phyloP scores from a whole-genome alignment of 2,888 invertebrate species.

The Elgonia sp. region DNA sequence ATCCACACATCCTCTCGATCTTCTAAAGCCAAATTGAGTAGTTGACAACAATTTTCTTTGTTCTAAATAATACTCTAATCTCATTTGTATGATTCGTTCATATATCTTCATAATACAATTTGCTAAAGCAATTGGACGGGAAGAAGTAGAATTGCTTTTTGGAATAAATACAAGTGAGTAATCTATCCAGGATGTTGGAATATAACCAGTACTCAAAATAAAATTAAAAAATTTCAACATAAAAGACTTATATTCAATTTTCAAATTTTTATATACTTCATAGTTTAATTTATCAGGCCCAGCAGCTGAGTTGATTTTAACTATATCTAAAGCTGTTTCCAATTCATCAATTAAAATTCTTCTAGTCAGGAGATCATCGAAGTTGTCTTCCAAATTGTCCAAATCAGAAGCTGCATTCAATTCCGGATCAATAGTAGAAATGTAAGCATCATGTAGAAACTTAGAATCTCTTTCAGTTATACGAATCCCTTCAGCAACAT shows the following conservation, averaged over 20 bases:
- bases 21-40: slow-evolving; percentile 14
- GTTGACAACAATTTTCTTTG: not conserved
- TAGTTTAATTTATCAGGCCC: not conserved
- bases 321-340: not conserved
- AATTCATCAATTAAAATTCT: not conserved
- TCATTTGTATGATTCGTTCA: slow-evolving; percentile 22
- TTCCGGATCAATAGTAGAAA: not conserved
- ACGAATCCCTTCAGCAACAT: not conserved
- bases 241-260: not conserved
- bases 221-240: not conserved
- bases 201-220: too few species aligned
- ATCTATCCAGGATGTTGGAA: not conserved
- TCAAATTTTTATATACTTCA: not conserved
- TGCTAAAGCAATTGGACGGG: slow-evolving; percentile 30
- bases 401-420: not conserved
- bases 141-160: slow-evolving; percentile 6
- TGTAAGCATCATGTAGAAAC: too few species aligned
- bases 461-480: too few species aligned
- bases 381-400: not conserved
- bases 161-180: slow-evolving; percentile 22
- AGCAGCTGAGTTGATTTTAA: not conserved
- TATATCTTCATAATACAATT: slow-evolving; percentile 16
- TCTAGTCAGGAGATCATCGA: not conserved
- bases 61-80: slow-evolving; percentile 26
- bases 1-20: not conserved